These are phyloP conservation scores for Brachionus sp. DNA, from an alignment of 1,140 invertebrate species.

Conservation along the genomic window DNA sequence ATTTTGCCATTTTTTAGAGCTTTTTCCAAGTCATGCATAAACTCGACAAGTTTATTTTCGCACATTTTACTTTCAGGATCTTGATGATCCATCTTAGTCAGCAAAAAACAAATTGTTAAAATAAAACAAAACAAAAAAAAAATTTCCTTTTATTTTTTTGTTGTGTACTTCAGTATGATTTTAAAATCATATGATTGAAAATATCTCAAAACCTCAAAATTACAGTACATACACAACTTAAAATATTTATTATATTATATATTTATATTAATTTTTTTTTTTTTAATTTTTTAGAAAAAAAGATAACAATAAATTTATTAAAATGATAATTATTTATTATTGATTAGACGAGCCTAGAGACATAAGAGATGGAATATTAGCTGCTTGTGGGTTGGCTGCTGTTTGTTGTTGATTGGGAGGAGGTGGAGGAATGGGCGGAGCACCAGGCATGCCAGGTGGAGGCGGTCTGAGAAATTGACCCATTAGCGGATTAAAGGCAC, in stretches of 20 bases:
- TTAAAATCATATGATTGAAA: slow-evolving; percentile 3
- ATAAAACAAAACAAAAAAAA: background rate
- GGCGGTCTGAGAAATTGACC: background rate
- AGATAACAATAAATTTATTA: background rate
- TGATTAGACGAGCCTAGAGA: background rate
- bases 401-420: background rate
- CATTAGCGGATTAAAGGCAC: background rate
- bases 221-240: background rate
- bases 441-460: background rate
- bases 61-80: background rate
- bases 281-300: background rate
- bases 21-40: slow-evolving; percentile 13
- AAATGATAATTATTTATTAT: background rate
- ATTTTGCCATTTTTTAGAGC: background rate
- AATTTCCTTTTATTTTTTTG: background rate
- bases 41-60: background rate
- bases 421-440: background rate
- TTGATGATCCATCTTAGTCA: background rate
- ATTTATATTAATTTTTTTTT: background rate
- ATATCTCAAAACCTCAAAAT: background rate
- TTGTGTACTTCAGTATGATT: background rate
- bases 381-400: background rate
- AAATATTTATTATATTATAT: slow-evolving; percentile 5
- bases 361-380: slow-evolving; percentile 4
- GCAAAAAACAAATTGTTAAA: background rate